A percentile compares a stretch with the other conserved stretches of the same genome.
Evolutionary conservation across 2,113 vertebrate genomes (phyloP).

Genomic region (Phoenicopterus ruber): DNA sequence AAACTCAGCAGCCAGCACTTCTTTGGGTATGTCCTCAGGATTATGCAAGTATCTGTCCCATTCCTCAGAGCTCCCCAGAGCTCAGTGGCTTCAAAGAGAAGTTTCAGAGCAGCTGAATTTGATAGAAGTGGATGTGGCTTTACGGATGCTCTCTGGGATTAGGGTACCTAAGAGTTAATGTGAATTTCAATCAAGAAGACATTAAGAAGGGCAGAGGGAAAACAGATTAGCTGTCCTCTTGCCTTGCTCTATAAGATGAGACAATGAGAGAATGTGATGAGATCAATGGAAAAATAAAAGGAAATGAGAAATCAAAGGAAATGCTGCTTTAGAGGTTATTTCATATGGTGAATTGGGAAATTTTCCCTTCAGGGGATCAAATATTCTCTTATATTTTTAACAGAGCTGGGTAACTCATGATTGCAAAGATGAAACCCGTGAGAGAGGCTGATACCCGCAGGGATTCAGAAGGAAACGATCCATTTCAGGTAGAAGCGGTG

Average conservation of each 20-base stretch:
- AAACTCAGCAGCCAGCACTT: background rate
- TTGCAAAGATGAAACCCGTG: background rate
- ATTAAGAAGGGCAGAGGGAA: slow-evolving; percentile 40
- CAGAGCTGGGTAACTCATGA: background rate
- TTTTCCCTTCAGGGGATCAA: background rate
- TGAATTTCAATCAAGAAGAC: slow-evolving; percentile 7
- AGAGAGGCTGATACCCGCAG: background rate
- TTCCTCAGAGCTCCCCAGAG: background rate
- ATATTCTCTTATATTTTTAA: slow-evolving; percentile 24
- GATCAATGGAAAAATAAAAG: slow-evolving; percentile 48
- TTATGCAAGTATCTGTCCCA: background rate
- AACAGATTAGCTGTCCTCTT: slow-evolving; percentile 28
- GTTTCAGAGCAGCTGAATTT: background rate
- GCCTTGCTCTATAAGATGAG: background rate
- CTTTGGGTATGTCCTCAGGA: background rate
- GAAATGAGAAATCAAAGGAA: slow-evolving; percentile 49
- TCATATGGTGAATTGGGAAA: background rate
- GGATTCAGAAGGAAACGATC: background rate
- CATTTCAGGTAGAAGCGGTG: background rate
- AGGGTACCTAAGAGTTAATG: background rate
- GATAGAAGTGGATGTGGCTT: background rate
- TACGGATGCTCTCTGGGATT: background rate
- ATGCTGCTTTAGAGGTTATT: slow-evolving; percentile 8
- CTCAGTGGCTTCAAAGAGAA: background rate
- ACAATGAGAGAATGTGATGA: slow-evolving; percentile 5